These are phyloP conservation scores for Camponotus pennsylvanicus DNA, from an alignment of 1,140 invertebrate genomes.

Conservation along the genomic window DNA sequence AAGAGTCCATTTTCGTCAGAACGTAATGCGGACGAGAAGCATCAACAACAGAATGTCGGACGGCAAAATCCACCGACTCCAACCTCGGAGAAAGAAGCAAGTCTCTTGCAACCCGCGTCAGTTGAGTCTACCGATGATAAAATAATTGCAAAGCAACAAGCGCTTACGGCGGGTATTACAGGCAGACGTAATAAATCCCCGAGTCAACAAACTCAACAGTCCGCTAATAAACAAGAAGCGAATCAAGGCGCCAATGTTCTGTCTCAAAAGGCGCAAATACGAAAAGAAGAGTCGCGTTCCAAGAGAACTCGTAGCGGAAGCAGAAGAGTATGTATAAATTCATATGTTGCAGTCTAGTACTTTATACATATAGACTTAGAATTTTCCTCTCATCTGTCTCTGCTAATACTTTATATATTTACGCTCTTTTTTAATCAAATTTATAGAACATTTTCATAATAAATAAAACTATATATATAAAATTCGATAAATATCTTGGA, in stretches of 20 bases:
- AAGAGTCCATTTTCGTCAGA: constrained; percentile 90
- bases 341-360: not conserved
- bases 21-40: constrained; percentile 79
- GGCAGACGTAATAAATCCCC: constrained; percentile 85
- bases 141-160: constrained; percentile 90
- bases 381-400: not conserved
- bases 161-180: constrained; percentile 89
- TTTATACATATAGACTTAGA: not conserved
- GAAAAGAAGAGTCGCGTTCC: constrained; percentile 80
- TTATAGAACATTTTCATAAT: not conserved
- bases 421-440: not conserved
- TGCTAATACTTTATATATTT: not conserved
- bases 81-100: constrained; percentile 82
- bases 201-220: constrained; percentile 70
- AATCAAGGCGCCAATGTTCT: constrained; percentile 37
- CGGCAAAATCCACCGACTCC: constrained; percentile 76
- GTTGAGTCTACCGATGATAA: constrained; percentile 88
- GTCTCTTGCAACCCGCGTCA: constrained; percentile 60
- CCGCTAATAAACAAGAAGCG: constrained; percentile 65
- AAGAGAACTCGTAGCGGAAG: constrained; percentile 83
- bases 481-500: not conserved
- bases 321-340: constrained; percentile 76
- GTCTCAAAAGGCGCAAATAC: constrained; percentile 72
- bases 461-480: not conserved
- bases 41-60: constrained; percentile 76